Evolutionary conservation across 2,797 vertebrate species (phyloP).

Genomic region (Prionace glauca): DNA sequence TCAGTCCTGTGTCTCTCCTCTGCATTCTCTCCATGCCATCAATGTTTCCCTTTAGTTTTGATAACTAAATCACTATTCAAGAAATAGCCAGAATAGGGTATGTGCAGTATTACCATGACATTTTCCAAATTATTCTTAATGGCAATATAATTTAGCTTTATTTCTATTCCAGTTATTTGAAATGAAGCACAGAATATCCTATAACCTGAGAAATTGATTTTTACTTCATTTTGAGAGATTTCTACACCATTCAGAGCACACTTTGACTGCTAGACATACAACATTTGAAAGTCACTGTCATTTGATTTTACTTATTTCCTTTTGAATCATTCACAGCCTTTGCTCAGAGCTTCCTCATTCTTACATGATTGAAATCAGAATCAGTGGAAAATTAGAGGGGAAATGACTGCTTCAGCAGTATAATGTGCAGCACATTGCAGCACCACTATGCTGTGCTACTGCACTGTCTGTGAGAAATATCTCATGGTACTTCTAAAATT

Average conservation of each 20-base stretch:
- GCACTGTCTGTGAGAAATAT: background rate
- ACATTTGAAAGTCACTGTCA: no score
- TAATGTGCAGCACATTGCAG: background rate
- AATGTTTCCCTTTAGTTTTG: background rate
- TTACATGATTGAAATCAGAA: background rate
- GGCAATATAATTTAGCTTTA: no score
- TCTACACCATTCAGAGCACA: no score
- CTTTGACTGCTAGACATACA: no score
- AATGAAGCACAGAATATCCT: no score
- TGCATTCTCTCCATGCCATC: background rate
- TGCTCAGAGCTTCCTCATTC: background rate
- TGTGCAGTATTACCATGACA: background rate
- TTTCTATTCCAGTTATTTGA: no score
- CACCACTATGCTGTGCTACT: background rate
- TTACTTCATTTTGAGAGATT: no score
- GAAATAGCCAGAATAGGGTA: background rate
- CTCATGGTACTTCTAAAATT: background rate
- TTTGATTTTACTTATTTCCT: no score
- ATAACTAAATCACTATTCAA: background rate
- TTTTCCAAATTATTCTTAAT: background rate
- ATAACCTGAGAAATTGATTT: no score
- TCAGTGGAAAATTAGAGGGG: background rate
- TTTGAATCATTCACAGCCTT: background rate
- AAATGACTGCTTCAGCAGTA: background rate
- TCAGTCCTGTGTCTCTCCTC: background rate